Evolutionary conservation across 2,888 invertebrate species (phyloP).

Genomic region (Orthosia cruda): DNA sequence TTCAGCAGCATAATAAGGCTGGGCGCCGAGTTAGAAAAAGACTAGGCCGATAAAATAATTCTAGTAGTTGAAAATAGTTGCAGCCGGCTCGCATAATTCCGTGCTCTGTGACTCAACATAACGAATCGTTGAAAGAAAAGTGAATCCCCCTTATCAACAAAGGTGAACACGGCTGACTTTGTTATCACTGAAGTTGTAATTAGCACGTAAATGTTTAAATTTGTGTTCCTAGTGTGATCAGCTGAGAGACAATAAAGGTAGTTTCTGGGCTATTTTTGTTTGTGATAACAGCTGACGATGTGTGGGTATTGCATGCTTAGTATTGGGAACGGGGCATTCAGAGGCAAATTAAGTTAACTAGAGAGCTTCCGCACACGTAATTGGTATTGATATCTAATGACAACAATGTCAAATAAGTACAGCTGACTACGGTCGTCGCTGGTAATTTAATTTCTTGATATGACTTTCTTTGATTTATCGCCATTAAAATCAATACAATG

Average conservation of each 20-base stretch:
- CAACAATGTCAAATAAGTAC: too few relatives aligned
- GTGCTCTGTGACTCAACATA: neutral
- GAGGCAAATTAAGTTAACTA: too few relatives aligned
- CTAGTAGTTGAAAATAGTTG: neutral
- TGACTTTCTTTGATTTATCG: too few relatives aligned
- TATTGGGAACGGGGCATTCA: too few relatives aligned
- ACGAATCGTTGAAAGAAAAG: neutral
- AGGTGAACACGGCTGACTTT: constrained; percentile 28
- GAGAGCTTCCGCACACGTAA: too few relatives aligned
- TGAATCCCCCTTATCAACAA: constrained; percentile 45
- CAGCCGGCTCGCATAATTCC: neutral
- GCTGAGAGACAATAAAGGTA: constrained; percentile 2
- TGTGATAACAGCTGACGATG: neutral
- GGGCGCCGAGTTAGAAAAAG: neutral
- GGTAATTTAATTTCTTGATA: too few relatives aligned
- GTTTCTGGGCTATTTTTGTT: neutral
- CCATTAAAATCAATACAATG: too few relatives aligned
- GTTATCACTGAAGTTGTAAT: constrained; percentile 26
- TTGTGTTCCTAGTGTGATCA: neutral
- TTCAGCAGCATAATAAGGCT: neutral
- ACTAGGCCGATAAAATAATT: neutral
- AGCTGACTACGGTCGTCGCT: too few relatives aligned
- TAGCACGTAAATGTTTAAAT: neutral
- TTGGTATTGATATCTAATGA: too few relatives aligned
- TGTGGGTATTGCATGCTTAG: neutral